phyloP scores from a whole-genome alignment of 2,888 invertebrate genomes.

The Andrena marginata region DNA sequence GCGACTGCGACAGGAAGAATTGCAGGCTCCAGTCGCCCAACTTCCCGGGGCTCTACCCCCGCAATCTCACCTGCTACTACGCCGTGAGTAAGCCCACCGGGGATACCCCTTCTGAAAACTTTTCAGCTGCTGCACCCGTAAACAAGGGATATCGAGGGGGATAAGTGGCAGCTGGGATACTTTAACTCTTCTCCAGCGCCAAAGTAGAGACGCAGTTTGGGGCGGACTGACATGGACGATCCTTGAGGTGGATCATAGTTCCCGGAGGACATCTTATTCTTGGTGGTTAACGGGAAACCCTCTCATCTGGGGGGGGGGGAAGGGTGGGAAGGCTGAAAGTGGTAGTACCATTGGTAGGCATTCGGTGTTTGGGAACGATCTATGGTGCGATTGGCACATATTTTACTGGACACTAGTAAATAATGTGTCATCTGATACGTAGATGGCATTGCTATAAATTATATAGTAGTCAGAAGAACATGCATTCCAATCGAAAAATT shows the following conservation, averaged over 20 bases:
- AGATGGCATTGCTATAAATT: too few species aligned
- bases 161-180: constrained; percentile 67
- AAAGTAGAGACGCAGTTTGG: neutral
- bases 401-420: too few species aligned
- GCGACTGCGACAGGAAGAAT: constrained; percentile 95
- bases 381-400: too few species aligned
- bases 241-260: neutral
- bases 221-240: neutral
- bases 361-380: too few species aligned
- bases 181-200: constrained; percentile 25
- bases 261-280: neutral
- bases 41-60: constrained; percentile 96
- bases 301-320: neutral
- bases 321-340: neutral
- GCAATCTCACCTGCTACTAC: constrained; percentile 97
- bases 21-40: constrained; percentile 96
- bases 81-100: constrained; percentile 87
- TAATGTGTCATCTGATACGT: too few species aligned
- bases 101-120: neutral
- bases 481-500: too few species aligned
- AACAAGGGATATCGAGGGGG: constrained; percentile 54
- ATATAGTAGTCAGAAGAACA: too few species aligned
- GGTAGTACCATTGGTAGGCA: neutral
- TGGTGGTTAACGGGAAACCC: neutral
- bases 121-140: neutral